Evolutionary conservation across 2,888 invertebrate genomes (phyloP).

Genomic region (Antitype chi): DNA sequence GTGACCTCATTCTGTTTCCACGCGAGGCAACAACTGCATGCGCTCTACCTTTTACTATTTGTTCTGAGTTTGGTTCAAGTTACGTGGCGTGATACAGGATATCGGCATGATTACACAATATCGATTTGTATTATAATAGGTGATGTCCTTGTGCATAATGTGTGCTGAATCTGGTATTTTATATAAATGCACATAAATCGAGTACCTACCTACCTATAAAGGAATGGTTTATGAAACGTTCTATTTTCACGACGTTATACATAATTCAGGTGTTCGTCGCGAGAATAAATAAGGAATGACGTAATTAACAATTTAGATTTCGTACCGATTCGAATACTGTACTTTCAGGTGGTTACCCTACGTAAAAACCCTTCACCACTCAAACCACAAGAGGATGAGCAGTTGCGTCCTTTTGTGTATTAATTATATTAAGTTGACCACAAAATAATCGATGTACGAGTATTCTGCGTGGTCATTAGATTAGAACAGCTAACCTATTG

Average conservation of each 20-base stretch:
- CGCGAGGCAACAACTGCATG: too few relatives aligned
- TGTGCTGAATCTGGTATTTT: slow-evolving; percentile 1
- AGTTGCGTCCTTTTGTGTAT: neutral
- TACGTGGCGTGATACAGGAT: neutral
- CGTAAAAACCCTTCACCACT: neutral
- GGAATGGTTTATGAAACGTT: slow-evolving; percentile 11
- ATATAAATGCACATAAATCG: slow-evolving; percentile 2
- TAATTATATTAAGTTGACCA: neutral
- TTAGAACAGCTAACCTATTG: neutral
- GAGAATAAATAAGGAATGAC: neutral
- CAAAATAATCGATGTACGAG: neutral
- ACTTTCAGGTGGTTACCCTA: neutral
- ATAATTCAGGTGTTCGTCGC: slow-evolving; percentile 20
- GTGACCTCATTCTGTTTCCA: too few relatives aligned
- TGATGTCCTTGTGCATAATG: neutral
- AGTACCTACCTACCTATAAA: neutral
- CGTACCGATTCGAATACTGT: neutral
- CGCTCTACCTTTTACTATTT: too few relatives aligned
- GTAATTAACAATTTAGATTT: slow-evolving; percentile 10
- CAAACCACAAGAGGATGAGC: neutral
- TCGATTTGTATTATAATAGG: neutral
- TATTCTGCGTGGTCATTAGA: neutral
- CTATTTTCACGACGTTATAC: slow-evolving; percentile 4
- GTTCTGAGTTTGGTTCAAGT: too few relatives aligned
- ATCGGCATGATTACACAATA: slow-evolving; percentile 12